Conservation (phyloP, 2,113 vertebrate species). For the Peromyscus californicus region DNA sequence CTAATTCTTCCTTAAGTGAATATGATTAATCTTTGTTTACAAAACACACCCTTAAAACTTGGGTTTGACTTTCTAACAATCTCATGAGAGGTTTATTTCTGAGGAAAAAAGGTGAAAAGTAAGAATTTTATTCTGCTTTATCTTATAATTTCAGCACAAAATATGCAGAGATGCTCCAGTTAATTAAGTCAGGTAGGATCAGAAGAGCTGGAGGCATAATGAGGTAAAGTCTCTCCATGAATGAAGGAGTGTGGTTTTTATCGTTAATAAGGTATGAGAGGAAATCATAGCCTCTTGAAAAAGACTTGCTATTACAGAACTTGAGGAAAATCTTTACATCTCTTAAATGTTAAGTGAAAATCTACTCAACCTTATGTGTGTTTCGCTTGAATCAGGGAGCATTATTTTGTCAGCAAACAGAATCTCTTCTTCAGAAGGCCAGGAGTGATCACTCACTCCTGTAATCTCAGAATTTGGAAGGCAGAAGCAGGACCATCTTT, state of each 20-base stretch:
- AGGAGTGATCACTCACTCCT: too few relatives aligned
- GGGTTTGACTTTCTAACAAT: slow-evolving; percentile 55
- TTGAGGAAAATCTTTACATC: slow-evolving; percentile 14
- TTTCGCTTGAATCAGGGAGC: slow-evolving; percentile 28
- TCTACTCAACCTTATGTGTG: not conserved
- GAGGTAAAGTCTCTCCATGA: slow-evolving; percentile 4
- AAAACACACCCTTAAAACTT: slow-evolving; percentile 33
- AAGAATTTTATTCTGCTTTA: slow-evolving; percentile 41
- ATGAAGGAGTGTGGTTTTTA: slow-evolving; percentile 33
- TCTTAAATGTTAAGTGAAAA: not conserved
- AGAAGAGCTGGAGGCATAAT: slow-evolving; percentile 9
- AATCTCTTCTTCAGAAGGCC: not conserved
- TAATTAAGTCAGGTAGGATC: slow-evolving; percentile 39
- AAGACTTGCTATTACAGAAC: not conserved
- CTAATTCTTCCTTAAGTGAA: not conserved
- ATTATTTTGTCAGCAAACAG: slow-evolving; percentile 41
- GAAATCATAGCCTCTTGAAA: slow-evolving; percentile 54
- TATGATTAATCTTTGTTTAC: slow-evolving; percentile 14
- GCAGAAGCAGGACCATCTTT: not conserved
- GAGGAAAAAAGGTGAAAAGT: slow-evolving; percentile 41
- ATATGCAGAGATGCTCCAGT: slow-evolving; percentile 23
- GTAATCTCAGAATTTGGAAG: not conserved
- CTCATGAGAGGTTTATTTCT: not conserved
- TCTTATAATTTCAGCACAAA: slow-evolving; percentile 46
- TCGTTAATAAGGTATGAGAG: not conserved